A percentile compares a stretch with the other conserved stretches of the same genome.
These are phyloP conservation scores for Clistopyga incitator DNA, from an alignment of 2,888 invertebrate genomes.

Conservation along the genomic window DNA sequence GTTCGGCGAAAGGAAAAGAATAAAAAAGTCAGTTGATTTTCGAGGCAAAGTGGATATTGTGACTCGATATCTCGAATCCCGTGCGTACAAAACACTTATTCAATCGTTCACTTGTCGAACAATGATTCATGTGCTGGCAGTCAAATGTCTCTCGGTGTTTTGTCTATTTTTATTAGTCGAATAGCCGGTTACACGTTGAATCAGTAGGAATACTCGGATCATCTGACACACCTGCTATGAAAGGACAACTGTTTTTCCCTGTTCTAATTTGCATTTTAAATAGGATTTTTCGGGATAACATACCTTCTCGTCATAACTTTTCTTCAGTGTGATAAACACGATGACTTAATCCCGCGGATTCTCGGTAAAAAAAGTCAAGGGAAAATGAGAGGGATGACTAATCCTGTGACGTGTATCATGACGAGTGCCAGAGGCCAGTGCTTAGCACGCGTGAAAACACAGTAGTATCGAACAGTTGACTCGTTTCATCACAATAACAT, in stretches of 20 bases:
- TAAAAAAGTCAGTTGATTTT: no score
- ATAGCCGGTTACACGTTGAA: not conserved
- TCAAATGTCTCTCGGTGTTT: not conserved
- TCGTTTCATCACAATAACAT: not conserved
- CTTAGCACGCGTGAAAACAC: conserved; percentile 3
- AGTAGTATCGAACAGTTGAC: not conserved
- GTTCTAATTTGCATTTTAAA: not conserved
- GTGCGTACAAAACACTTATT: not conserved
- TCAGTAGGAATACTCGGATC: not conserved
- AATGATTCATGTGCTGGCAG: not conserved
- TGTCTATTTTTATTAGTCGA: not conserved
- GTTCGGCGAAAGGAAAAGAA: no score
- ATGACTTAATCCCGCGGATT: conserved; percentile 10
- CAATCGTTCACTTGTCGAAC: not conserved
- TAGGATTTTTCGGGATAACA: not conserved
- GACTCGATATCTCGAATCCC: no score
- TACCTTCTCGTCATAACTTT: not conserved
- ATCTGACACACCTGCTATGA: not conserved
- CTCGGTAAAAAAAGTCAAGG: not conserved
- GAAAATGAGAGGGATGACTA: conserved; percentile 5
- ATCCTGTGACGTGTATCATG: conserved; percentile 25
- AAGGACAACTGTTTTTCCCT: conserved; percentile 20
- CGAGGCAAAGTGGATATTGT: no score
- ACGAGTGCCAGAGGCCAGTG: not conserved
- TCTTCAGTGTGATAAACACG: conserved; percentile 22